Percentiles rank a stretch among this genome's conserved stretches.
Evolutionary conservation across 2,113 vertebrate genomes (phyloP).

Genomic region (Catharus fuscescens): DNA sequence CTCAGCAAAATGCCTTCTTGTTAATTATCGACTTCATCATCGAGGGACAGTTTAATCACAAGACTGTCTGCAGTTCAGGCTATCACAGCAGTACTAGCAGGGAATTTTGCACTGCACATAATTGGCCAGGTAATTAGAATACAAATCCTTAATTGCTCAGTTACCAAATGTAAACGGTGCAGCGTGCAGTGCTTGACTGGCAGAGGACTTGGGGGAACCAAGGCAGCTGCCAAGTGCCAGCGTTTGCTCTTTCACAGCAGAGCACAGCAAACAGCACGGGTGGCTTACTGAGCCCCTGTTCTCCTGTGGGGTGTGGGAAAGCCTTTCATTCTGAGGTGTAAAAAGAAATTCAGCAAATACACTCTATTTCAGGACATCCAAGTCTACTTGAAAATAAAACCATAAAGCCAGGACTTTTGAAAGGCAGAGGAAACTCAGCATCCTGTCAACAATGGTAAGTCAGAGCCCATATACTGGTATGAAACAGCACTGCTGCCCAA

Average conservation of each 20-base stretch:
- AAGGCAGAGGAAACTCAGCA: neutral
- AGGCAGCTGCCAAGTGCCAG: neutral
- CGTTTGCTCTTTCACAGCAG: neutral
- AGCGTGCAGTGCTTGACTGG: neutral
- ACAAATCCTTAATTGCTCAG: conserved; percentile 45
- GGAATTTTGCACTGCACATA: conserved; percentile 28
- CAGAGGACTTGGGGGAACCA: neutral
- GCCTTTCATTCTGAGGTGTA: neutral
- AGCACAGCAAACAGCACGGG: neutral
- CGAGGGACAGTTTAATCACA: conserved; percentile 63
- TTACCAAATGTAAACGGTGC: conserved; percentile 11
- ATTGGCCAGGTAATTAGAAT: conserved; percentile 64
- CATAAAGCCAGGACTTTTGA: neutral
- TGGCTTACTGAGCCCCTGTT: neutral
- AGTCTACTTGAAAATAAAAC: neutral
- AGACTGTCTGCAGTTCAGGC: conserved; percentile 40
- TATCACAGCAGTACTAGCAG: conserved; percentile 9
- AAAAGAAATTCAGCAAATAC: neutral
- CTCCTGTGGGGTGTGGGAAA: neutral
- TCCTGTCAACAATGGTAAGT: neutral
- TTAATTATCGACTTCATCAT: conserved; percentile 59
- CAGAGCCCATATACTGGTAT: fast-evolving
- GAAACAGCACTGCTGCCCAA: neutral
- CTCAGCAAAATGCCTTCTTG: conserved; percentile 51
- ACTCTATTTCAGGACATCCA: neutral